Conservation (phyloP, 2,113 vertebrate species). For the Pseudorasbora parva region DNA sequence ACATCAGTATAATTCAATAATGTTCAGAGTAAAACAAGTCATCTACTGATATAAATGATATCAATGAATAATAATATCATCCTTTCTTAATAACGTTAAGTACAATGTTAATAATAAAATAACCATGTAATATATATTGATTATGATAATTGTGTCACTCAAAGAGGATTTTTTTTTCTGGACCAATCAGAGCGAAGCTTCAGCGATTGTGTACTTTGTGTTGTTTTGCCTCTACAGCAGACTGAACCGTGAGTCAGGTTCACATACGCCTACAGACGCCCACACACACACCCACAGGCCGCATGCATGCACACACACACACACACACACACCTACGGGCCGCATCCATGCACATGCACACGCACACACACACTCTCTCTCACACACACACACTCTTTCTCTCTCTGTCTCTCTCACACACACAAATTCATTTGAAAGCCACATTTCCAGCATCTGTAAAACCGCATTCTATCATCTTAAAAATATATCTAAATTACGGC, state of each 20-base stretch:
- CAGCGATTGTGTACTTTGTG: conserved; percentile 37
- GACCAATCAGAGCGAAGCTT: background rate
- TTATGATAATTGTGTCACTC: background rate
- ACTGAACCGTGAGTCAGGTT: conserved; percentile 54
- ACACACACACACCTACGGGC: conserved; percentile 19
- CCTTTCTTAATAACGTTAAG: background rate
- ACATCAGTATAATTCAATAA: background rate
- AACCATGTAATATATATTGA: background rate
- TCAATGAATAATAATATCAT: background rate
- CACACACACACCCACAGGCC: conserved; percentile 56
- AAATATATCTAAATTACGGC: no score
- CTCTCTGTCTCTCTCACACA: no score
- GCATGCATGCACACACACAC: conserved; percentile 30
- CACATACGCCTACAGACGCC: conserved; percentile 51
- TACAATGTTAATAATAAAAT: background rate
- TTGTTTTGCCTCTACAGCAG: conserved; percentile 51
- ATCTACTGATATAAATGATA: background rate
- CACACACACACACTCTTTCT: no score
- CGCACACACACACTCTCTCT: no score
- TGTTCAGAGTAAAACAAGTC: background rate
- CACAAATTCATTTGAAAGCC: no score
- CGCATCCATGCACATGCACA: no score
- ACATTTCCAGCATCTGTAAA: no score
- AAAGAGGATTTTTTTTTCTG: conserved; percentile 8
- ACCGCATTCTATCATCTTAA: no score